Conservation (phyloP, 2,113 vertebrate genomes). For the Nannospalax galili region DNA sequence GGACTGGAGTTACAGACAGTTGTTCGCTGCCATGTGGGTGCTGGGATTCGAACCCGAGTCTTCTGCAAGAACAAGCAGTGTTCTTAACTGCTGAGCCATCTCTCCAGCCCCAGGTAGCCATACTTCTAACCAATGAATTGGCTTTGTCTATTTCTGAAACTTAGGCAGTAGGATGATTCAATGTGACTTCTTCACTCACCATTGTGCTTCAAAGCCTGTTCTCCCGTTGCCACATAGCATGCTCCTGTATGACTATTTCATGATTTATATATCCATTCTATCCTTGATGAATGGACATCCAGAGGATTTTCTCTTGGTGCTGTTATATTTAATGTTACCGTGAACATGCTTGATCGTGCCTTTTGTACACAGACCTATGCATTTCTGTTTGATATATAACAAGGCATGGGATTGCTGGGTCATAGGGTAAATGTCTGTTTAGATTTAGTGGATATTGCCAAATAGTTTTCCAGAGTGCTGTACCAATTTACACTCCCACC, state of each 20-base stretch:
- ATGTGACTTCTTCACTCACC: neutral
- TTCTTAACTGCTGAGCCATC: too few species aligned
- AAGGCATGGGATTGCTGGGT: neutral
- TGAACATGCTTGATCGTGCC: neutral
- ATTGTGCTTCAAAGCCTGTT: neutral
- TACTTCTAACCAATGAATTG: neutral
- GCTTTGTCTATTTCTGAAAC: slow-evolving; percentile 22
- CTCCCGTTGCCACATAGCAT: neutral
- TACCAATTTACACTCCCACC: neutral
- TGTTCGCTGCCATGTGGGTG: too few species aligned
- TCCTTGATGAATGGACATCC: neutral
- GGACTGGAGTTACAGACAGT: too few species aligned
- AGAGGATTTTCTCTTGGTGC: neutral
- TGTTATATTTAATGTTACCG: neutral
- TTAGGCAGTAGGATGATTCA: neutral
- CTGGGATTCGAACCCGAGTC: too few species aligned
- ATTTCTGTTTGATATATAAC: neutral
- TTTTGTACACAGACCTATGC: neutral
- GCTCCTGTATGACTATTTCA: neutral
- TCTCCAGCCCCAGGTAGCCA: too few species aligned
- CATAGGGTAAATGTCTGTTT: neutral
- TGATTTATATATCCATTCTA: neutral
- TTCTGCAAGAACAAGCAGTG: too few species aligned
- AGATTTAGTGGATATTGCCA: neutral
- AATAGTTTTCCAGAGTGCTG: slow-evolving; percentile 4